phyloP scores from a whole-genome alignment of 2,113 vertebrate species.

The Pygoscelis adeliae region DNA sequence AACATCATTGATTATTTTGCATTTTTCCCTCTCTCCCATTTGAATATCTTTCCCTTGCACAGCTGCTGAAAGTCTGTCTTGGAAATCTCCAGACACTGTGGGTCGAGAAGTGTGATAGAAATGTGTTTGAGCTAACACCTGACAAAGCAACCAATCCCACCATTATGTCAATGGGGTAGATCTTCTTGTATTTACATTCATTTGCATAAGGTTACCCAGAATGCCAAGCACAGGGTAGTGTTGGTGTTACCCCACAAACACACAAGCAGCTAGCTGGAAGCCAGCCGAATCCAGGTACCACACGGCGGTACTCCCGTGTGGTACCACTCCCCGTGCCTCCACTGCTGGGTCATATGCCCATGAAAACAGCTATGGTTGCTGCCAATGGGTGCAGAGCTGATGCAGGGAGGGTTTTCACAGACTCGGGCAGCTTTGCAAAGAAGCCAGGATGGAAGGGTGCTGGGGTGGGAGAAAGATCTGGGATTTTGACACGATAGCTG shows the following conservation, averaged over 20 bases:
- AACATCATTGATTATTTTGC: neutral
- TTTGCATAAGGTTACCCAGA: neutral
- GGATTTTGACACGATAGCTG: accelerated
- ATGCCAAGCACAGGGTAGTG: accelerated
- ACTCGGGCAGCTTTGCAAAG: neutral
- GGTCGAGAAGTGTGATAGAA: accelerated
- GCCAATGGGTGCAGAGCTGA: neutral
- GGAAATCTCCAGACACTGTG: neutral
- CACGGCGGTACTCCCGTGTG: too few relatives aligned
- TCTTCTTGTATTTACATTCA: neutral
- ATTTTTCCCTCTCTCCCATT: neutral
- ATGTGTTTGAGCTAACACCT: neutral
- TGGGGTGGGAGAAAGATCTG: neutral
- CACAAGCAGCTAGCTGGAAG: neutral
- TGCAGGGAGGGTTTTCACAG: neutral
- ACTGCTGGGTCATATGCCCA: accelerated
- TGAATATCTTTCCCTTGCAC: neutral
- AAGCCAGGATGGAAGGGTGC: neutral
- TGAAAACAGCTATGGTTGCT: neutral
- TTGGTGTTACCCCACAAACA: neutral
- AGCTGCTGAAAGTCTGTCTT: neutral
- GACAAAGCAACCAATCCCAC: neutral
- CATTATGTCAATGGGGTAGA: accelerated
- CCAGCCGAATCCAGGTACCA: neutral
- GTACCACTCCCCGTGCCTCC: neutral